Conservation (phyloP, 2,113 vertebrate species). For the Lethenteron camtschaticum region DNA sequence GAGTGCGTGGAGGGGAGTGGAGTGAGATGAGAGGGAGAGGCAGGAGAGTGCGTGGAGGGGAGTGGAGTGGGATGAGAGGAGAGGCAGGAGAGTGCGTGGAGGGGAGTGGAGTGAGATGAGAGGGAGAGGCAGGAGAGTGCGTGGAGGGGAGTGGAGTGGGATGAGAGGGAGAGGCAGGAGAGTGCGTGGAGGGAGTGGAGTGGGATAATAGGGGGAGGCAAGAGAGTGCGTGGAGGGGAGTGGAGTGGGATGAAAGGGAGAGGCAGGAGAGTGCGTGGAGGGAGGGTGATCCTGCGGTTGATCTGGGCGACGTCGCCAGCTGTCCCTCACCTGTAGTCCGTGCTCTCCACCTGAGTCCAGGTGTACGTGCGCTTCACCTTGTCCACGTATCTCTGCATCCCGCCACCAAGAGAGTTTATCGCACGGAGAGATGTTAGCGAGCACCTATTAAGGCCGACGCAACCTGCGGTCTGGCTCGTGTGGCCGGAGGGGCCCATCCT, state of each 20-base stretch:
- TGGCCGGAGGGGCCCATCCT: too few species aligned
- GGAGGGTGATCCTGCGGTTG: not conserved
- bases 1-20: too few species aligned
- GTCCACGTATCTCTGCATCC: constrained; percentile 64
- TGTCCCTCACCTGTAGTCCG: constrained; percentile 69
- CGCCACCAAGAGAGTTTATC: too few species aligned
- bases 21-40: not conserved
- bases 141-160: not conserved
- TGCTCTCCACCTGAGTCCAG: constrained; percentile 75
- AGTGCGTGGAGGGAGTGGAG: constrained; percentile 4
- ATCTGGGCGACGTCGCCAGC: not conserved
- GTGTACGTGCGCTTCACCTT: constrained; percentile 68
- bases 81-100: not conserved
- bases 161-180: too few species aligned
- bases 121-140: not conserved
- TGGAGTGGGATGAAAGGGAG: constrained; percentile 11
- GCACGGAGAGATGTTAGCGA: too few species aligned
- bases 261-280: constrained; percentile 10
- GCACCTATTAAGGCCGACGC: too few species aligned
- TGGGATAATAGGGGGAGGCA: constrained; percentile 16
- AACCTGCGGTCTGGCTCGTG: too few species aligned
- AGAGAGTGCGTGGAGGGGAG: constrained; percentile 2
- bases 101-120: not conserved
- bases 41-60: not conserved
- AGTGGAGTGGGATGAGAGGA: not conserved